A percentile compares a stretch with the other conserved stretches of the same genome.
These are phyloP conservation scores for Saxicola maurus DNA, from an alignment of 2,797 vertebrate genomes.

Conservation along the genomic window DNA sequence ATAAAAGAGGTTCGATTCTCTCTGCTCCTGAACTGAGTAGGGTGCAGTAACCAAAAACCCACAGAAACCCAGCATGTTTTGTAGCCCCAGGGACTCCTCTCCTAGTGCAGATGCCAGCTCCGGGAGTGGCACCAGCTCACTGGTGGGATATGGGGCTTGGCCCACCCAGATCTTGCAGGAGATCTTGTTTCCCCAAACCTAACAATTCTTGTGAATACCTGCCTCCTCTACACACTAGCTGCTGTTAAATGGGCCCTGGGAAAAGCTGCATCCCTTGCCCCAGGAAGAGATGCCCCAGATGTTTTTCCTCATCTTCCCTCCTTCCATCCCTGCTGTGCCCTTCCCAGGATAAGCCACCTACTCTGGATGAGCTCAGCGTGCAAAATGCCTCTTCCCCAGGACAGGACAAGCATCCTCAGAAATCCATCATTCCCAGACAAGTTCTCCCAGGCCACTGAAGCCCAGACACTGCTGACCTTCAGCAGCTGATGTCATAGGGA, in stretches of 20 bases:
- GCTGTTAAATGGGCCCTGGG: not conserved
- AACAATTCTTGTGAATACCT: not conserved
- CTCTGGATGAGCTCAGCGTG: not conserved
- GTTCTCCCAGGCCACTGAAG: not conserved
- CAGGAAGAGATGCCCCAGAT: not conserved
- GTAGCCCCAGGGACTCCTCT: not conserved
- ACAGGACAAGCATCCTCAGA: not conserved
- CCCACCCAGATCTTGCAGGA: not conserved
- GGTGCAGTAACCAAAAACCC: not conserved
- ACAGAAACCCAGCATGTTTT: rapidly evolving
- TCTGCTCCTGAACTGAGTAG: not conserved
- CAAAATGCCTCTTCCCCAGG: not conserved
- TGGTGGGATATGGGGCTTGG: not conserved
- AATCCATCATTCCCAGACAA: not conserved
- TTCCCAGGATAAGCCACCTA: rapidly evolving
- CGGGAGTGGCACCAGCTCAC: not conserved
- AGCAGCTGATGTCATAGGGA: rapidly evolving
- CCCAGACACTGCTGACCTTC: not conserved
- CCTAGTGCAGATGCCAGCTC: not conserved
- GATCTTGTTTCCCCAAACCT: not conserved
- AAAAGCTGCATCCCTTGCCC: not conserved
- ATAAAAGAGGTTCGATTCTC: not conserved
- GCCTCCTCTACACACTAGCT: not conserved
- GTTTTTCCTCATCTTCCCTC: not conserved
- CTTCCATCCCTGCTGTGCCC: not conserved